phyloP scores from a whole-genome alignment of 2,888 invertebrate species.

The Salpingus planirostris region DNA sequence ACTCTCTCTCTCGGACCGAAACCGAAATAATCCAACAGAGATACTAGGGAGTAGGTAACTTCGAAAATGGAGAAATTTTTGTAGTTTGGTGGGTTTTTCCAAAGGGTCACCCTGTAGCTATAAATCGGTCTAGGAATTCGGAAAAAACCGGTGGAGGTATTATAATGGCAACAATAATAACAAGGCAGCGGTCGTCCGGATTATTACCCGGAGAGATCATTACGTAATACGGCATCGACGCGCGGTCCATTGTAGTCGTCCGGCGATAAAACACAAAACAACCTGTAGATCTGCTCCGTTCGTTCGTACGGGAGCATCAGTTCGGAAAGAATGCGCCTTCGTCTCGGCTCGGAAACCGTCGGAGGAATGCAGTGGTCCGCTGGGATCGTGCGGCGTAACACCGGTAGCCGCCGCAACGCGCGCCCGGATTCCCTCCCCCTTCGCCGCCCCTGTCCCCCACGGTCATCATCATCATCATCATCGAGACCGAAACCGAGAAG shows the following conservation, averaged over 20 bases:
- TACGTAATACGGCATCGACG: conserved; percentile 3
- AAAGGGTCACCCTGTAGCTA: too few relatives aligned
- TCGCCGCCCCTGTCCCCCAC: conserved; percentile 14
- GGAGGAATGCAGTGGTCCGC: conserved; percentile 47
- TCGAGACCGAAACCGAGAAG: too few relatives aligned
- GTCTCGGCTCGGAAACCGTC: conserved; percentile 33
- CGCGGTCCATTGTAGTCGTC: conserved; percentile 2
- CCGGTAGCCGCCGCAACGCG: conserved; percentile 32
- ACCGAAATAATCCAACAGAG: too few relatives aligned
- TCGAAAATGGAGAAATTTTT: too few relatives aligned
- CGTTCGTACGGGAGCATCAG: conserved; percentile 3
- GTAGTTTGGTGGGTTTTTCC: too few relatives aligned
- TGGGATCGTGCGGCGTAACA: conserved; percentile 42
- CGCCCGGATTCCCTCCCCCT: conserved; percentile 21
- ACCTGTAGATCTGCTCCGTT: conserved; percentile 10
- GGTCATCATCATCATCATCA: too few relatives aligned
- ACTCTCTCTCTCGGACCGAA: too few relatives aligned
- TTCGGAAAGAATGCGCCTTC: conserved; percentile 24
- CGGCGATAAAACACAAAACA: conserved; percentile 12
- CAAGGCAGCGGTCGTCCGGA: too few relatives aligned
- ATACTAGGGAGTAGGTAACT: too few relatives aligned
- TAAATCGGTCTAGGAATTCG: too few relatives aligned
- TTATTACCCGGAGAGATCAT: conserved; percentile 1
- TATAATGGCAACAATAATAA: too few relatives aligned
- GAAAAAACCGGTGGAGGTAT: too few relatives aligned